Base-by-base conservation (phyloP, 2,888 invertebrate genomes). In the Molanna angustata region DNA sequence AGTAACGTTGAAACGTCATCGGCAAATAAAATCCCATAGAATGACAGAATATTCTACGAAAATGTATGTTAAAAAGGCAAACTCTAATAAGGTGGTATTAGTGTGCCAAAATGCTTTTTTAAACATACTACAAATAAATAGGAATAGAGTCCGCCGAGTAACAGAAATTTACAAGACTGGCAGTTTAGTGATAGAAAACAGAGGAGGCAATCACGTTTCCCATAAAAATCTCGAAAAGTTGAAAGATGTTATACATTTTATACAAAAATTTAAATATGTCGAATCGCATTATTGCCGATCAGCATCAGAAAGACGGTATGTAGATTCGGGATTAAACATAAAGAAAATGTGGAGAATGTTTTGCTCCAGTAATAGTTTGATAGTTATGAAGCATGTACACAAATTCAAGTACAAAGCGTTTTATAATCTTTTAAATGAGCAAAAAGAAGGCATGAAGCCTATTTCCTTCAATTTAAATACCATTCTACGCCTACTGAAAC, bases 381-480 rank as follows among this genome's bases (percentile, higher is more conserved):
- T 62, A 11, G 54, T 56, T 32, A 53, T 62, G 46, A 59, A 62
- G 42, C 54, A 60, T 21, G 60, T 65, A 35, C 62, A 63, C 31
- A 56, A 48, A 17, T 44, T 62, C 33, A 55, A 59, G 53, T 60
- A 62, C 3, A 62, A 62, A 54, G 57, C 60, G 20, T 65, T 61
- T 60, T 65, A 59, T 61, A 49, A 53, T 20, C 47, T 60, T 16
- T 52, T 66, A 20, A 60, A 60, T 49, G 57, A 62, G 47, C 56
- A 53, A 27, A 48, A 49, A 40, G 52, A 60, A 31, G 61, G 56
- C 39, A 22, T 60, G 40, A 57, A 52, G 56, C 61, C 60, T 16
- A 49, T 66, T 20, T 62, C 61, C 11, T 64, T 66, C 40, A 64
- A 64, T 51, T 64, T n/a, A n/a, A n/a, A n/a, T n/a, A n/a, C n/a